These are phyloP conservation scores for Bursaphelenchus mucronatus DNA, from an alignment of 1,140 invertebrate species.

Conservation along the genomic window DNA sequence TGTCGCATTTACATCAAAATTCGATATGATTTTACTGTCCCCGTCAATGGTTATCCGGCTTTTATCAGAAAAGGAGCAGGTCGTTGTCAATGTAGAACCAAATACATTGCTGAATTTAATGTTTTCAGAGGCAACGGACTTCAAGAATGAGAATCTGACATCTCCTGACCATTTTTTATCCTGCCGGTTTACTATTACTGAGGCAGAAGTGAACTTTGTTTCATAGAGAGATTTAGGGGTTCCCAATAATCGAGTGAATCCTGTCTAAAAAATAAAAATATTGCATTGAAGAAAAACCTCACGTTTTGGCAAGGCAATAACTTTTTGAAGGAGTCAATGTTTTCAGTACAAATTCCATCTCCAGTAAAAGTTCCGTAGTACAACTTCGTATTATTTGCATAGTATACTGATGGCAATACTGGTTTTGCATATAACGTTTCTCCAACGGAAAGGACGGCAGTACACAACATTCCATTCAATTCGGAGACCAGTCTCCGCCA, in stretches of 20 bases:
- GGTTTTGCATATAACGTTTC: slow-evolving; percentile 8
- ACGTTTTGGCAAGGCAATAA: slow-evolving; percentile 22
- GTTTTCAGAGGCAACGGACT: too few relatives aligned
- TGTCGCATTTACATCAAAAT: too few relatives aligned
- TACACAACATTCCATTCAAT: slow-evolving; percentile 25
- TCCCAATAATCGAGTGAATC: slow-evolving; percentile 4
- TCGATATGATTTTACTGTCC: too few relatives aligned
- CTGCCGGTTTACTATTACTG: neutral
- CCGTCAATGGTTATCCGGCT: too few relatives aligned
- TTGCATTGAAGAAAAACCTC: slow-evolving; percentile 6
- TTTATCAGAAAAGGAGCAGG: too few relatives aligned
- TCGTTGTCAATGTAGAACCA: too few relatives aligned
- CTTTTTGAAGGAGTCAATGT: slow-evolving; percentile 17
- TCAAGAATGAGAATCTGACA: too few relatives aligned
- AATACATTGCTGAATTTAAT: too few relatives aligned
- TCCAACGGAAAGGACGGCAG: slow-evolving; percentile 13
- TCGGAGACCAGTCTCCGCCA: slow-evolving; percentile 15
- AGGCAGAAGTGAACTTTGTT: neutral
- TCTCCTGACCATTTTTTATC: neutral
- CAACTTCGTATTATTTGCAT: slow-evolving; percentile 7
- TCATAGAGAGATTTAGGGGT: neutral
- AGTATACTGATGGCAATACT: neutral
- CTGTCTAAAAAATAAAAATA: slow-evolving; percentile 16
- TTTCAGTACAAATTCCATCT: slow-evolving; percentile 25
- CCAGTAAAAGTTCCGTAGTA: slow-evolving; percentile 23